These are phyloP conservation scores for Phylloscopus trochilus DNA, from an alignment of 2,113 vertebrate genomes.

Conservation along the genomic window DNA sequence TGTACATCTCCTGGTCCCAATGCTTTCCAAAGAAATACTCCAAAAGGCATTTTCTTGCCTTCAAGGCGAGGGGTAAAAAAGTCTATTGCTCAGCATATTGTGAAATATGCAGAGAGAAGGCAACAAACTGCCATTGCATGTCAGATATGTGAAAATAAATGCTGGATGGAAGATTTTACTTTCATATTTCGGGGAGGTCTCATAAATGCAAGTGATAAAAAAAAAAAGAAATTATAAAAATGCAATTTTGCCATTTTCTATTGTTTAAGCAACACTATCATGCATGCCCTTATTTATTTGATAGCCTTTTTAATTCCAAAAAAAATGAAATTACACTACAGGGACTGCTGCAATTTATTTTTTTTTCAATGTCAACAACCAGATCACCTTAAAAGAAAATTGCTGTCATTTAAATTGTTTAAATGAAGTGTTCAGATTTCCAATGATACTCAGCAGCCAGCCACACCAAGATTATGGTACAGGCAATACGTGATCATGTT, in stretches of 20 bases:
- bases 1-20: background rate
- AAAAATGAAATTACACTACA: background rate
- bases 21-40: background rate
- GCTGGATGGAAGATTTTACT: background rate
- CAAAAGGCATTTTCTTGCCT: background rate
- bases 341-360: background rate
- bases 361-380: background rate
- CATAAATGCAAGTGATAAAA: background rate
- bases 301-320: background rate
- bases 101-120: background rate
- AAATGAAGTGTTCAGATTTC: background rate
- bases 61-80: background rate
- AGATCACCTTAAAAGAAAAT: background rate
- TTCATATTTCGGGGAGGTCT: background rate
- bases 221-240: background rate
- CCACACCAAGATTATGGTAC: background rate
- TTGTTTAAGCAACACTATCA: background rate
- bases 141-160: background rate
- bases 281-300: background rate
- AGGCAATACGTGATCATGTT: background rate
- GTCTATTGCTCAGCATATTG: background rate
- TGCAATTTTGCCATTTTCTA: background rate
- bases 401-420: background rate
- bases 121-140: background rate
- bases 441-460: background rate